These are phyloP conservation scores for Ennomos erosarius DNA, from an alignment of 2,888 invertebrate species.

Conservation along the genomic window DNA sequence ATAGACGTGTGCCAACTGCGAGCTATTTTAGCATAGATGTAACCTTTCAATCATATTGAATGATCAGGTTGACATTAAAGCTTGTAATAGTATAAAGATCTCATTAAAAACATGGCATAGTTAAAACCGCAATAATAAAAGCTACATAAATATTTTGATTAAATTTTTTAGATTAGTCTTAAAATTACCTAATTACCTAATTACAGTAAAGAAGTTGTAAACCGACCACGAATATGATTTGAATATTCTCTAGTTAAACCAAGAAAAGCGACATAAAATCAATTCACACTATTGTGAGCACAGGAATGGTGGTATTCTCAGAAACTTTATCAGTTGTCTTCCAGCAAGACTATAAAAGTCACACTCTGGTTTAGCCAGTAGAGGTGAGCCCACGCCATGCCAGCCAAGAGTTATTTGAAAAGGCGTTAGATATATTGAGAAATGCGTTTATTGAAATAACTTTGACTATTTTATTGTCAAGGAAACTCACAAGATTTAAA, in stretches of 20 bases:
- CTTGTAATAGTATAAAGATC: no score
- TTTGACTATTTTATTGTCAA: no score
- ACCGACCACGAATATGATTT: background rate
- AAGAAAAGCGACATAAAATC: constrained; percentile 11
- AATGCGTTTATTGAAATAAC: constrained; percentile 1
- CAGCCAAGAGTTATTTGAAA: constrained; percentile 33
- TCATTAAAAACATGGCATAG: no score
- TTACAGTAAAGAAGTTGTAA: background rate
- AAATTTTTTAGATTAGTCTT: no score
- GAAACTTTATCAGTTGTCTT: constrained; percentile 39
- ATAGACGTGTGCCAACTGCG: constrained; percentile 57
- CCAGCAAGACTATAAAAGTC: constrained; percentile 35
- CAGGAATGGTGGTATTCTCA: constrained; percentile 17
- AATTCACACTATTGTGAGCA: constrained; percentile 18
- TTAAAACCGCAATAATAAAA: no score
- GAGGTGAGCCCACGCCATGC: constrained; percentile 35
- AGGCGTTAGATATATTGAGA: constrained; percentile 27
- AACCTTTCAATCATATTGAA: background rate
- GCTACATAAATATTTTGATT: no score
- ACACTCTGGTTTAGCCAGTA: constrained; percentile 35
- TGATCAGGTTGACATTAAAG: no score
- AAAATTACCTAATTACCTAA: no score
- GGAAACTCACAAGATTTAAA: no score
- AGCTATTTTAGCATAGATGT: constrained; percentile 43
- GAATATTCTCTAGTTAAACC: constrained; percentile 5